Percentiles rank a stretch among this genome's conserved stretches.
These are phyloP conservation scores for Spicauda simplicius DNA, from an alignment of 2,888 invertebrate species.

Conservation along the genomic window DNA sequence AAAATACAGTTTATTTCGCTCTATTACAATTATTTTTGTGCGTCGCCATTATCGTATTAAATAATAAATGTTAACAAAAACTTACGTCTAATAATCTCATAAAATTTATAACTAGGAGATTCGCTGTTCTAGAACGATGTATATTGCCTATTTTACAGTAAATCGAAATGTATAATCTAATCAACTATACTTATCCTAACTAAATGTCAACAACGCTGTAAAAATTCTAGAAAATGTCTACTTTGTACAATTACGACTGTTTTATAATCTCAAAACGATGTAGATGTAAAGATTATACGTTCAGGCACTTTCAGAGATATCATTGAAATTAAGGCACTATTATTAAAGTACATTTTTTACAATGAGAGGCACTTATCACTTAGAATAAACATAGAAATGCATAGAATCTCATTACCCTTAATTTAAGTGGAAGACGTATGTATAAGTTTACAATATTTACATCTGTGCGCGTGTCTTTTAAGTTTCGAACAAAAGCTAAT, in stretches of 20 bases:
- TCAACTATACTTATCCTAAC: constrained; percentile 46
- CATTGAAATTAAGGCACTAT: constrained; percentile 1
- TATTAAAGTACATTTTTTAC: constrained; percentile 29
- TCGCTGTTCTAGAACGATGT: constrained; percentile 58
- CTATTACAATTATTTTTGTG: constrained; percentile 68
- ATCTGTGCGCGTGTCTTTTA: constrained; percentile 63
- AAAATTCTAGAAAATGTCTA: constrained; percentile 66
- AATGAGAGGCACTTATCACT: constrained; percentile 38
- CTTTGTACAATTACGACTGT: constrained; percentile 62
- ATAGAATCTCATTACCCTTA: constrained; percentile 52
- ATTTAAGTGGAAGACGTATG: constrained; percentile 66
- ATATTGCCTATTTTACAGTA: constrained; percentile 53
- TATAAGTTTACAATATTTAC: constrained; percentile 58
- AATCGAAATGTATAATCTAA: constrained; percentile 41
- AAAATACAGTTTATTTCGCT: constrained; percentile 63
- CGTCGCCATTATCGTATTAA: constrained; percentile 60
- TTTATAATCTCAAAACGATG: constrained; percentile 36
- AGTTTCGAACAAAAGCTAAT: constrained; percentile 37
- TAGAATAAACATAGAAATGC: constrained; percentile 26
- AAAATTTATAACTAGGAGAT: constrained; percentile 72
- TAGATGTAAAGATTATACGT: constrained; percentile 25
- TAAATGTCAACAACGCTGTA: constrained; percentile 68
- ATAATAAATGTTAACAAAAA: constrained; percentile 72
- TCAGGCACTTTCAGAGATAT: constrained; percentile 37
- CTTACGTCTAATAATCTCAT: constrained; percentile 79